Evolutionary conservation across 2,888 invertebrate genomes (phyloP).

Genomic region (Pycnomerus fuliginosus): DNA sequence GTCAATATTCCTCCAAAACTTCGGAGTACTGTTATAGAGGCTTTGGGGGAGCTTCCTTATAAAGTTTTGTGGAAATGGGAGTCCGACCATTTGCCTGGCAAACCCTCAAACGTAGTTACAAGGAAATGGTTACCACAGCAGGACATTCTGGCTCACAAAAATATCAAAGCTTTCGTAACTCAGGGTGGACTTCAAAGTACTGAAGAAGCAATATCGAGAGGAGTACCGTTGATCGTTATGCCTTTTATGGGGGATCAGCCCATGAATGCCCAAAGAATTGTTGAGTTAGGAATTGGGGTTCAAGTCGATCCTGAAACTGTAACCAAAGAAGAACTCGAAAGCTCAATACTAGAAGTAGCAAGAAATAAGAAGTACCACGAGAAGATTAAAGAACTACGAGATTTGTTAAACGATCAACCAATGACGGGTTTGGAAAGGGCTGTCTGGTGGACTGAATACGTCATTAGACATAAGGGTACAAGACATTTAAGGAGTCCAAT

Average conservation of each 20-base stretch:
- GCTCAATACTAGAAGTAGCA: background rate
- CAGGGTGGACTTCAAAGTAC: constrained; percentile 55
- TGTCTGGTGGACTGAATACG: constrained; percentile 59
- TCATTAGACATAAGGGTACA: constrained; percentile 55
- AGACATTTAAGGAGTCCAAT: constrained; percentile 51
- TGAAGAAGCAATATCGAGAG: constrained; percentile 51
- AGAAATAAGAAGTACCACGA: background rate
- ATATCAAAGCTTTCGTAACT: constrained; percentile 52
- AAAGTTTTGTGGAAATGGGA: constrained; percentile 54
- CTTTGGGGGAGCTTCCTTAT: constrained; percentile 49
- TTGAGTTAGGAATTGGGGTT: background rate
- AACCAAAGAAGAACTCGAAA: constrained; percentile 21
- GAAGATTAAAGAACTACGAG: background rate
- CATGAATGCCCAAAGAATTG: constrained; percentile 36
- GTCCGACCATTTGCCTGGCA: constrained; percentile 41
- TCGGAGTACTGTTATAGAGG: constrained; percentile 42
- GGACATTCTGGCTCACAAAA: constrained; percentile 48
- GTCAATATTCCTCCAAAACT: constrained; percentile 43
- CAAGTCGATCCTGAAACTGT: background rate
- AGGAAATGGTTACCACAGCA: constrained; percentile 55
- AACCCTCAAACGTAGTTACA: constrained; percentile 49
- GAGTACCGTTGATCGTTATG: constrained; percentile 51
- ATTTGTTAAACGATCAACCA: constrained; percentile 40
- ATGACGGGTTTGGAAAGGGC: constrained; percentile 52
- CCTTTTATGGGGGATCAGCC: constrained; percentile 52